A percentile compares a stretch with the other conserved stretches of the same genome.
Evolutionary conservation across 1,140 invertebrate species (phyloP).

Genomic region (Ridgeia piscesae): DNA sequence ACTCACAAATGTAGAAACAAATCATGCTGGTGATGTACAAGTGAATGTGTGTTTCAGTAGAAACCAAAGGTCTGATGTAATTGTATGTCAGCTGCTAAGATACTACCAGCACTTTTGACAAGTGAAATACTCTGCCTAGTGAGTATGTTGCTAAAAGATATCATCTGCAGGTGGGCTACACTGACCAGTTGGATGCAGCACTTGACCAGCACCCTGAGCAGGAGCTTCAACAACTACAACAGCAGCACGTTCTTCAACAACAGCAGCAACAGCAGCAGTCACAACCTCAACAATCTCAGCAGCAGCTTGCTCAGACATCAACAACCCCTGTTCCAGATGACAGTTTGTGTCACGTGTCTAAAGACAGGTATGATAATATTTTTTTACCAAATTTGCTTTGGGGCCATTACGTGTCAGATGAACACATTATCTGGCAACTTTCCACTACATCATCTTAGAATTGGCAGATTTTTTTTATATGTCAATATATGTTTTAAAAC

Average conservation of each 20-base stretch:
- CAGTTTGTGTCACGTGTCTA: conserved; percentile 3
- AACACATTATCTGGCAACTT: no score
- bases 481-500: no score
- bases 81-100: no score
- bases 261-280: conserved; percentile 18
- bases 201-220: conserved; percentile 34
- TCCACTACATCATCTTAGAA: no score
- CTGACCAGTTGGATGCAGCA: background rate
- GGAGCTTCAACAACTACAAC: conserved; percentile 29
- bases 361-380: background rate
- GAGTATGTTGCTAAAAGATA: no score
- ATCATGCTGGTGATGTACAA: background rate
- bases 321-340: conserved; percentile 15
- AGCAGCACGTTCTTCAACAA: conserved; percentile 9
- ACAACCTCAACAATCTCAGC: background rate
- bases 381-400: background rate
- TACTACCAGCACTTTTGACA: background rate
- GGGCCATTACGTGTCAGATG: no score
- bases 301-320: background rate
- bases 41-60: no score
- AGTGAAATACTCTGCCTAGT: background rate
- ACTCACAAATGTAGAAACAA: background rate
- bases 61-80: no score
- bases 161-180: background rate
- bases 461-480: no score